Conservation (phyloP, 2,797 vertebrate species). For the Decapterus maruadsi region DNA sequence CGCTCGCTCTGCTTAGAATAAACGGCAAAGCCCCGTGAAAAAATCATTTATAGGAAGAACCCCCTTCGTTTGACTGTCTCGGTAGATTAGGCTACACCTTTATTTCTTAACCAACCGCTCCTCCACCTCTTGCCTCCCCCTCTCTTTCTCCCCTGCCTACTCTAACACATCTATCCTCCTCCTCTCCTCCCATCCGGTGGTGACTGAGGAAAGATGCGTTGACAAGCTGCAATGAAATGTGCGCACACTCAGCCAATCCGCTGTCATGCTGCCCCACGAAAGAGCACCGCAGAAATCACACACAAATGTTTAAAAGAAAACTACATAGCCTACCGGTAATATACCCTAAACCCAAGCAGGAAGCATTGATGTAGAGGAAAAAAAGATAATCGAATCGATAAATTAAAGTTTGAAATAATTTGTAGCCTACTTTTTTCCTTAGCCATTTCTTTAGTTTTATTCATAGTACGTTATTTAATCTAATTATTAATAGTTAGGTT, state of each 20-base stretch:
- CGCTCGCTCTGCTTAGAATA: constrained; percentile 31
- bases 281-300: constrained; percentile 29
- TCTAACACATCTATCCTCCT: constrained; percentile 66
- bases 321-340: not conserved
- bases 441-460: not conserved
- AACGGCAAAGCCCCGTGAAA: constrained; percentile 30
- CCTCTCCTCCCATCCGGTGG: constrained; percentile 74
- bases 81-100: constrained; percentile 59
- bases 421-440: too few species aligned
- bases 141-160: constrained; percentile 56
- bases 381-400: not conserved
- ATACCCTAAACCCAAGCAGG: not conserved
- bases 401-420: not conserved
- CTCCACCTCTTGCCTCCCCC: constrained; percentile 61
- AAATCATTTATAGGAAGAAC: not conserved
- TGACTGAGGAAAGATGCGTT: constrained; percentile 73
- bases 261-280: constrained; percentile 33
- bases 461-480: not conserved
- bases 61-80: constrained; percentile 41
- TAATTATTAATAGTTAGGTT: not conserved
- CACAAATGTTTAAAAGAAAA: constrained; percentile 6
- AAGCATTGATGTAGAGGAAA: not conserved
- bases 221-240: constrained; percentile 79
- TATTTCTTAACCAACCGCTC: constrained; percentile 51
- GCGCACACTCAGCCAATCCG: constrained; percentile 74